A percentile compares a stretch with the other conserved stretches of the same genome.
Evolutionary conservation across 2,113 vertebrate genomes (phyloP).

Genomic region (Centropristis striata): DNA sequence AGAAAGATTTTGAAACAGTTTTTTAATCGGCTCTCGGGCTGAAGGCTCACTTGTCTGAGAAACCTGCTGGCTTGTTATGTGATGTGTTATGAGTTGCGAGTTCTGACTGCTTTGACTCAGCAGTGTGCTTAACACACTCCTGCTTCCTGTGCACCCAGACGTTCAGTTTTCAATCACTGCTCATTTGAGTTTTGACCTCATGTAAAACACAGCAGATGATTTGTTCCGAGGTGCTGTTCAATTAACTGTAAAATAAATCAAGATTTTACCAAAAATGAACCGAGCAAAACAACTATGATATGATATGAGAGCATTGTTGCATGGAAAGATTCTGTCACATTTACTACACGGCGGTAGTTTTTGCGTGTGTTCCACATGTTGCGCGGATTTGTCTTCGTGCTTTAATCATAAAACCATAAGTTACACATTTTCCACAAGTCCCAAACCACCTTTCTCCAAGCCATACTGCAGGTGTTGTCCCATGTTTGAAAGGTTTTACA

Average conservation of each 20-base stretch:
- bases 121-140: slow-evolving; percentile 8
- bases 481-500: neutral
- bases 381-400: neutral
- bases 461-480: neutral
- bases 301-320: neutral
- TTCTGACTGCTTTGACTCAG: slow-evolving; percentile 66
- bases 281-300: neutral
- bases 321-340: slow-evolving; percentile 18
- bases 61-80: slow-evolving; percentile 28
- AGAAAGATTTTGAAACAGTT: neutral
- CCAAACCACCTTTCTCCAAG: neutral
- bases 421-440: neutral
- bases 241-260: slow-evolving; percentile 23
- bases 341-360: neutral
- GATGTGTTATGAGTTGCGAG: slow-evolving; percentile 30
- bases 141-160: slow-evolving; percentile 45
- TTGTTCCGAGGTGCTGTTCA: neutral
- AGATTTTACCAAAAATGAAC: neutral
- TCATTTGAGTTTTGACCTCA: slow-evolving; percentile 5
- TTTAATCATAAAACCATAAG: neutral
- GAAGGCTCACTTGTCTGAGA: neutral
- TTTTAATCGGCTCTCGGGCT: neutral
- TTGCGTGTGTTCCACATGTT: neutral
- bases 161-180: slow-evolving; percentile 54
- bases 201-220: slow-evolving; percentile 16